Evolutionary conservation across 2,113 vertebrate species (phyloP).

Genomic region (Trematocara unimaculatum): DNA sequence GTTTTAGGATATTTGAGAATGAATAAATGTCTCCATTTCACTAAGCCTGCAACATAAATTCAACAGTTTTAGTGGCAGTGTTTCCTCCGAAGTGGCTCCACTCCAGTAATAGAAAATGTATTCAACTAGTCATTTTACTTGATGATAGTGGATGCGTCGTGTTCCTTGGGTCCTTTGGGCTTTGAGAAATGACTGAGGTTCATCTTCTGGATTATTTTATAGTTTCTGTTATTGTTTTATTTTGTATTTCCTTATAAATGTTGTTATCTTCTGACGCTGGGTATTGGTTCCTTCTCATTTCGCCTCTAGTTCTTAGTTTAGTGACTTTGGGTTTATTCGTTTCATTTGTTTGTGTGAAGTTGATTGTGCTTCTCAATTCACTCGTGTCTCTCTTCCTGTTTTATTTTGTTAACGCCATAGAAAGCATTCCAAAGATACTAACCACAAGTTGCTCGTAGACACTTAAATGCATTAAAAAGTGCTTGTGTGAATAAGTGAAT

Average conservation of each 20-base stretch:
- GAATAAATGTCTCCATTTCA: neutral
- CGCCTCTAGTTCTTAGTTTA: neutral
- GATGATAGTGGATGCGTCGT: neutral
- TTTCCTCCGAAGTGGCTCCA: neutral
- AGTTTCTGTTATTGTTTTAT: neutral
- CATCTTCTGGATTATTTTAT: neutral
- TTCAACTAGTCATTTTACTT: neutral
- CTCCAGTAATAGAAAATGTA: neutral
- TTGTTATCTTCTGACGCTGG: neutral
- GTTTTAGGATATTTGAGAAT: neutral
- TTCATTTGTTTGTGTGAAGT: neutral
- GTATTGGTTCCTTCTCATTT: neutral
- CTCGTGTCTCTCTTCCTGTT: neutral
- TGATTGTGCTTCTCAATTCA: neutral
- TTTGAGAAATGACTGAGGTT: neutral
- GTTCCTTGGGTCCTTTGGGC: neutral
- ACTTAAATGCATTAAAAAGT: neutral
- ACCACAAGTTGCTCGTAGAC: neutral
- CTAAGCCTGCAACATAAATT: neutral
- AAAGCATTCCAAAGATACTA: neutral
- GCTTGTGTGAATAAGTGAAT: neutral
- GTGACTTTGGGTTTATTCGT: neutral
- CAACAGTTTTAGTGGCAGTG: neutral
- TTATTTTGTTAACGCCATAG: neutral
- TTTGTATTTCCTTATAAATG: neutral